Conservation (phyloP, 2,113 vertebrate species). For the Scartelaos histophorus region DNA sequence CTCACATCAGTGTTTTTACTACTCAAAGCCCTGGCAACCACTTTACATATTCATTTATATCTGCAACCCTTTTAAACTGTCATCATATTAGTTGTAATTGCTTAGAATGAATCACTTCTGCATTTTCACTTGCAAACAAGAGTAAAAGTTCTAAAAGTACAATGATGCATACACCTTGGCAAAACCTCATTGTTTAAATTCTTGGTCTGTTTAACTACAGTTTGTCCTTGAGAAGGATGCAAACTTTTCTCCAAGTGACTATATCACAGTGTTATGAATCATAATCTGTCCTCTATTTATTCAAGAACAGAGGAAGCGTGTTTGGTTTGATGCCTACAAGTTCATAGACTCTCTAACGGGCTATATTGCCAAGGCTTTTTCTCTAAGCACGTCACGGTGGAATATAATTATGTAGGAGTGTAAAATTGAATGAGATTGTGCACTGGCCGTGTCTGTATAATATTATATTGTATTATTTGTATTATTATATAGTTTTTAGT, state of each 20-base stretch:
- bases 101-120: constrained; percentile 19
- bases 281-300: not conserved
- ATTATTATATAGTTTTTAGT: no score
- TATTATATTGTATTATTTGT: no score
- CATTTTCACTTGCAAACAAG: not conserved
- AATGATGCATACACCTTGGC: not conserved
- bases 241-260: not conserved
- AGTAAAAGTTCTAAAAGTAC: constrained; percentile 8
- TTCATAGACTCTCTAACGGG: not conserved
- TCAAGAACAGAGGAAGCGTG: not conserved
- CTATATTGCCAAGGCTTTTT: not conserved
- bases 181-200: not conserved
- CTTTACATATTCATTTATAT: constrained; percentile 42
- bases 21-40: constrained; percentile 39
- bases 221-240: not conserved
- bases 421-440: not conserved
- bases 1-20: not conserved
- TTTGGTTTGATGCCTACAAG: not conserved
- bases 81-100: constrained; percentile 18
- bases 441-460: not conserved
- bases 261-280: not conserved
- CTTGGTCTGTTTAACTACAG: not conserved
- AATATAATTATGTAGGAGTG: not conserved
- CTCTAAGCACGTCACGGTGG: not conserved
- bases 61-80: constrained; percentile 3